Percentiles rank a stretch among this genome's conserved stretches.
Evolutionary conservation across 2,888 invertebrate species (phyloP).

Genomic region (Polymixis lichenea): DNA sequence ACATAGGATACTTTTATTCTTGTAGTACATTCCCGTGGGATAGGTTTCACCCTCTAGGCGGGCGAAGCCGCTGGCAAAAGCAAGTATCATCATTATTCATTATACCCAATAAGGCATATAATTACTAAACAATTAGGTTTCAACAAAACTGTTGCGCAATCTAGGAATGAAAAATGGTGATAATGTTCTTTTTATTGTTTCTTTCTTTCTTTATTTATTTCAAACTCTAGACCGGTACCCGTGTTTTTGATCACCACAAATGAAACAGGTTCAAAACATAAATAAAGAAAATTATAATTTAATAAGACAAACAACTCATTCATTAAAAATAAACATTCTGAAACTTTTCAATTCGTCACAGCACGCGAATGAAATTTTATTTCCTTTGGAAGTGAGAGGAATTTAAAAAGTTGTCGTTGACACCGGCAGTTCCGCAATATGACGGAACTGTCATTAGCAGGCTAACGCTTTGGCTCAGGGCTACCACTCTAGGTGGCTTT

Average conservation of each 20-base stretch:
- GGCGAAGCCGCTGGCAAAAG: no score
- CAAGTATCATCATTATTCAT: no score
- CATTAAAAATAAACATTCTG: slow-evolving; percentile 36
- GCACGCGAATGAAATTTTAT: slow-evolving; percentile 59
- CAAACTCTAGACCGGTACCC: not conserved
- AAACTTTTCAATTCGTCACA: slow-evolving; percentile 45
- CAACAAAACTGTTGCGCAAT: not conserved
- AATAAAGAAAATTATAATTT: not conserved
- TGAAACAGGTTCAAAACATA: not conserved
- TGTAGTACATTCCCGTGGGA: no score
- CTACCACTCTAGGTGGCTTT: slow-evolving; percentile 25
- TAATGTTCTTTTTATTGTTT: no score
- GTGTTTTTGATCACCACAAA: not conserved
- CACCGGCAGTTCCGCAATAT: slow-evolving; percentile 64
- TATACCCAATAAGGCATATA: not conserved
- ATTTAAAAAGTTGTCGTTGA: slow-evolving; percentile 64
- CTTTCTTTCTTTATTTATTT: no score
- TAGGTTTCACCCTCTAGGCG: no score
- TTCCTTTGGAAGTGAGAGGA: slow-evolving; percentile 58
- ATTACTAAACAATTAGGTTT: not conserved
- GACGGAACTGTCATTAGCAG: slow-evolving; percentile 67
- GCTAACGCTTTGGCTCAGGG: slow-evolving; percentile 51
- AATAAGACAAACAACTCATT: slow-evolving; percentile 6
- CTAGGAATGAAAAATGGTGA: no score
- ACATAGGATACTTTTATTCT: no score